Evolutionary conservation across 2,113 vertebrate genomes (phyloP), one percentile per base, ranked within the genome.

Genomic region (Ciconia maguari): DNA sequence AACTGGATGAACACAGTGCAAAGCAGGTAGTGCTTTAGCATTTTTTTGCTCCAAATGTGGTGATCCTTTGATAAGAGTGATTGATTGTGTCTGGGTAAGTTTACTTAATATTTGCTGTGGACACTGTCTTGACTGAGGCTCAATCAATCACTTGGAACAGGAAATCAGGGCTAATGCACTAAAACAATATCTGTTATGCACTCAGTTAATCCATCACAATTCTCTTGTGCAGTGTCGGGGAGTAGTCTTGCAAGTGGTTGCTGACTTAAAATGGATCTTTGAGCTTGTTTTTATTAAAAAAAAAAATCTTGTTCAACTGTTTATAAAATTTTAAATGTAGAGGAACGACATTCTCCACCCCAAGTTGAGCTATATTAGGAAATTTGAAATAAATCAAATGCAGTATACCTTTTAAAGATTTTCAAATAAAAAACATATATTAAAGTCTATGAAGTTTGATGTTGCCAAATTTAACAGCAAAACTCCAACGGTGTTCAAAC

Each of bases 81-180:
- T 97, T 87, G 97, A 97, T 97, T 57, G 70, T 49, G 84, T 95
- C 97, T 97, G 93, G 89, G 82, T 94, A 87, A 86, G 91, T 97
- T 97, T 97, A 92, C 92, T 95, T 96, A 97, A 97, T 97, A 96
- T 96, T 95, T 97, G 92, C 88, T 91, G 65, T 74, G 95, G 96
- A 88, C 95, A 93, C 87, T 95, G 85, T 74, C 74, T 96, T 94
- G 91, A 86, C 66, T 87, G 95, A 83, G 89, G 89, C 90, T 96
- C 95, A 89, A 97, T 97, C 97, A 95, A 97, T 97, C 97, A 97
- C 76, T 62, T 10, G 81, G 93, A 97, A 27, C 83, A 96, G 97
- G 97, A 97, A 97, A 97, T 97, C 93, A 97, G 95, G 76, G 95
- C 96, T 97, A 97, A 97, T 97, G 96, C 95, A 96, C 94, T 97